Evolutionary conservation across 2,113 vertebrate species (phyloP), one percentile per base, ranked within the genome.

Genomic region (Chaetops frenatus): DNA sequence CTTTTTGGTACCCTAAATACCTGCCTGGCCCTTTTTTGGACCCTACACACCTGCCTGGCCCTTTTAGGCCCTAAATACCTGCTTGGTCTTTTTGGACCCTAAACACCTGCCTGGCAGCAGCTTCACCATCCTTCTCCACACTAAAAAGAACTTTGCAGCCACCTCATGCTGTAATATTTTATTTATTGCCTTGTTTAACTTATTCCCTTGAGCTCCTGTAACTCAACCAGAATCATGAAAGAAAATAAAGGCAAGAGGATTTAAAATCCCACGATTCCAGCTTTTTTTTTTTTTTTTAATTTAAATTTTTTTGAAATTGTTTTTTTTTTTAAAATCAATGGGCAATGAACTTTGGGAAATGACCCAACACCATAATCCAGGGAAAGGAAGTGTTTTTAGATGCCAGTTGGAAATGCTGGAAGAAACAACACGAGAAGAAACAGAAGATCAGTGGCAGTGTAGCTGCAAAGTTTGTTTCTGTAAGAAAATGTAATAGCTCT

Each of bases 121-220:
- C 81, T 76, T 84, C 61, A 51, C 19, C 58, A 44, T 5, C 36
- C 17, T 74, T 69, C 76, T 86, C 88, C 90, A 91, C 72, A 78
- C 60, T 47, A 53, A 50, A 69, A 79, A 91, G 53, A 86, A 54
- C 0, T 1, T 17, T 81, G 80, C 36, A 91, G 66, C 69, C 86
- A 89, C 88, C 53, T 92, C 21, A 0, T 21, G 24, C 91, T 62
- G 1, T n/a, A 87, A 73, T 0, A 1, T 91, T 94, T 92, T 85
- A 94, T 91, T 96, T 89, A 91, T 87, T 95, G 92, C 50, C 91
- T 85, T 94, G 88, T 93, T 95, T 79, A 94, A 94, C 66, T 53
- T 21, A 23, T 22, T 91, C 94, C 92, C 94, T 77, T 2, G 66
- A 92, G 95, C 71, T 87, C 86, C 31, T 66, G 66, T 62, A 96